phyloP scores from a whole-genome alignment of 2,113 vertebrate species.

The Alethe diademata region DNA sequence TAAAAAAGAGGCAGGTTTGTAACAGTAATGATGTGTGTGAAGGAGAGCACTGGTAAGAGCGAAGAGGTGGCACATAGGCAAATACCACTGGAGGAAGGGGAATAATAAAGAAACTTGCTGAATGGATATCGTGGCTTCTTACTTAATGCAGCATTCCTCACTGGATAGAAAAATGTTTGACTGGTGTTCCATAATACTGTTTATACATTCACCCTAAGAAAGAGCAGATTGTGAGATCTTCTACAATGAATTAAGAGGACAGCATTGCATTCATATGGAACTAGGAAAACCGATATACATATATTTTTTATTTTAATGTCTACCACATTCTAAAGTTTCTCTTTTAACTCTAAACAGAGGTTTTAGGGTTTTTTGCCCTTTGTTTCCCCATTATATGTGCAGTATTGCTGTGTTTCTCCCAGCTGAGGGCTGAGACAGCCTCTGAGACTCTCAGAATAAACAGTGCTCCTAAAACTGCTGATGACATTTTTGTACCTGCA shows the following conservation, averaged over 20 bases:
- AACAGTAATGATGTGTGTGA: not conserved
- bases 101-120: not conserved
- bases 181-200: not conserved
- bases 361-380: not conserved
- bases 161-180: not conserved
- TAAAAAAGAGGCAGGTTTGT: not conserved
- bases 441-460: not conserved
- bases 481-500: slow-evolving; percentile 3
- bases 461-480: not conserved
- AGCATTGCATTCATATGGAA: not conserved
- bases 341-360: not conserved
- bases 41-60: not conserved
- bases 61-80: not conserved
- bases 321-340: not conserved
- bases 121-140: not conserved
- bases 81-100: not conserved
- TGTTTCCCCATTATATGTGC: not conserved
- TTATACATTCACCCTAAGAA: not conserved
- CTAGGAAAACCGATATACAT: not conserved
- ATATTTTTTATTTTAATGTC: not conserved
- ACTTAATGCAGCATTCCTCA: not conserved
- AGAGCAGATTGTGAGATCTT: not conserved
- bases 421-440: not conserved
- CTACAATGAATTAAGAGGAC: not conserved
- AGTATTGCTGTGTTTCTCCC: not conserved